Evolutionary conservation across 2,888 invertebrate species (phyloP).

Genomic region (Carpatolechia fugitivella): DNA sequence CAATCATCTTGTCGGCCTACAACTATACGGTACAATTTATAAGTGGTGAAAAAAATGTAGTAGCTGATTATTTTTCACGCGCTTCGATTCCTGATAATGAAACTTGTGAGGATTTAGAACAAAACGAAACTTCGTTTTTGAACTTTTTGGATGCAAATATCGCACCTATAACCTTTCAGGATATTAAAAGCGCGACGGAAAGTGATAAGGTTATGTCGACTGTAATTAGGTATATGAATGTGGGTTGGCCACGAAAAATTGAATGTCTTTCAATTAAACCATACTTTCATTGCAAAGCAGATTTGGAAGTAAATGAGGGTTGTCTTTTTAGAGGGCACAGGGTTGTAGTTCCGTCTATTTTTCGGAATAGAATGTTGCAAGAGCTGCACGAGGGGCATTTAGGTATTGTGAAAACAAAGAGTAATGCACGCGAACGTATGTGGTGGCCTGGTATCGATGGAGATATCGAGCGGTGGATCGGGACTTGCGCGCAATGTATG

Average conservation of each 20-base stretch:
- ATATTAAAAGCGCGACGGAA: too few species aligned
- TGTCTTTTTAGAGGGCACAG: neutral
- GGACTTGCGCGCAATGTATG: neutral
- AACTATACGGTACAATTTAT: neutral
- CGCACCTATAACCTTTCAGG: too few species aligned
- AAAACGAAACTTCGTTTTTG: too few species aligned
- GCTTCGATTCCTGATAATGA: too few species aligned
- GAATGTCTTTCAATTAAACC: too few species aligned
- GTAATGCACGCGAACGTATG: neutral
- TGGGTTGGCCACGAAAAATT: too few species aligned
- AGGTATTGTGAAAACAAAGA: neutral
- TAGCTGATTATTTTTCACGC: neutral
- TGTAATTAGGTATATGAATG: neutral
- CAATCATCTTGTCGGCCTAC: neutral
- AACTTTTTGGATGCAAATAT: too few species aligned
- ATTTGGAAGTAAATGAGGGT: neutral
- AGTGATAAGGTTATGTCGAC: neutral
- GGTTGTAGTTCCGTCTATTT: neutral
- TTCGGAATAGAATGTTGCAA: neutral
- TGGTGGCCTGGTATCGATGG: too few species aligned
- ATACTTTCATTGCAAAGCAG: neutral
- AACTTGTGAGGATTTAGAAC: too few species aligned
- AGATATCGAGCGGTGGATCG: too few species aligned
- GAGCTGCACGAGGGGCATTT: neutral
- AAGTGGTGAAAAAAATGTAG: neutral